A percentile compares a stretch with the other conserved stretches of the same genome.
phyloP scores from a whole-genome alignment of 1,140 invertebrate species.

The Drosophila nannoptera region DNA sequence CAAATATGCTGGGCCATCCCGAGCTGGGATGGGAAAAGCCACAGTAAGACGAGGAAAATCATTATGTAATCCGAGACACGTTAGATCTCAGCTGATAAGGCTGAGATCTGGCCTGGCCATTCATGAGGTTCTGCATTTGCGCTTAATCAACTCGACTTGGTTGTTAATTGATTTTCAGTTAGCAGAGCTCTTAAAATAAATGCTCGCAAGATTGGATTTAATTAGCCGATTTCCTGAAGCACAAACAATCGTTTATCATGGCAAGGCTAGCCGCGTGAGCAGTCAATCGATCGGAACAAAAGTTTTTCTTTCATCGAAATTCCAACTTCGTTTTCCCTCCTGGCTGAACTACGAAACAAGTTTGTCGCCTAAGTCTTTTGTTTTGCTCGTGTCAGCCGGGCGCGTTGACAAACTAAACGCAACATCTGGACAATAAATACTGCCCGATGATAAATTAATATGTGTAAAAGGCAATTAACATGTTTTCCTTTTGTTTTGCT shows the following conservation, averaged over 20 bases:
- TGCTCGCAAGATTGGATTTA: not conserved
- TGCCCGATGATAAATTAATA: slow-evolving; percentile 69
- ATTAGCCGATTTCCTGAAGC: not conserved
- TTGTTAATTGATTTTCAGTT: not conserved
- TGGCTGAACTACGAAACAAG: slow-evolving; percentile 49
- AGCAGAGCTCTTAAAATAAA: not conserved
- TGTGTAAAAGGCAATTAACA: slow-evolving; percentile 54
- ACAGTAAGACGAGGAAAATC: not conserved
- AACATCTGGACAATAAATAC: slow-evolving; percentile 51
- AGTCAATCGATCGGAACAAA: slow-evolving; percentile 31
- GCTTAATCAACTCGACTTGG: no score
- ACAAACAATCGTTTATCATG: slow-evolving; percentile 20
- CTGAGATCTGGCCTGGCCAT: no score
- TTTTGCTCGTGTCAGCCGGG: slow-evolving; percentile 56
- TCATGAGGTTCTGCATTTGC: no score
- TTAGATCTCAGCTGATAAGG: no score
- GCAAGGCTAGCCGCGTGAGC: slow-evolving; percentile 27
- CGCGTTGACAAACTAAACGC: slow-evolving; percentile 29
- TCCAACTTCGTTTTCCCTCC: not conserved
- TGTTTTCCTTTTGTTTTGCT: slow-evolving; percentile 1
- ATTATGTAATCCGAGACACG: not conserved
- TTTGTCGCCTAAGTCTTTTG: slow-evolving; percentile 74
- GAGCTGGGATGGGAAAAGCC: not conserved
- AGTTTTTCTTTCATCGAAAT: slow-evolving; percentile 53
- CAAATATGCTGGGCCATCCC: not conserved